phyloP scores from a whole-genome alignment of 2,888 invertebrate species.

The Caenorhabditis drosophilae region DNA sequence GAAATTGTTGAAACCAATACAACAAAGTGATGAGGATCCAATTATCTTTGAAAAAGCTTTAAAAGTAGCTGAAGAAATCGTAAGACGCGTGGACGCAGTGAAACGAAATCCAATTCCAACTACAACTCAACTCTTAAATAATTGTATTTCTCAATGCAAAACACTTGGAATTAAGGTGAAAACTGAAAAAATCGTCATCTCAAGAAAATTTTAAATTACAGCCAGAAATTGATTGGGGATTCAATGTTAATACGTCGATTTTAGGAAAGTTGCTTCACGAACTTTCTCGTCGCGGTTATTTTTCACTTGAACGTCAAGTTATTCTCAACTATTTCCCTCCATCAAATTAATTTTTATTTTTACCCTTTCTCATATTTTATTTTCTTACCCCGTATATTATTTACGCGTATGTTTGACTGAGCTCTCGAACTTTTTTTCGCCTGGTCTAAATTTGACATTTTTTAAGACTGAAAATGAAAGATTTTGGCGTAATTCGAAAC shows the following conservation, averaged over 20 bases:
- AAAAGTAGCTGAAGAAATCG: conserved; percentile 29
- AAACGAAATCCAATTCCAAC: conserved; percentile 36
- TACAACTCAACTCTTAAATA: conserved; percentile 37
- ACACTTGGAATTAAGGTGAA: conserved; percentile 22
- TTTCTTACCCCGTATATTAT: not conserved
- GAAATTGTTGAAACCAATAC: conserved; percentile 15
- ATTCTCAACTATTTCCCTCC: conserved; percentile 22
- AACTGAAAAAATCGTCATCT: not conserved
- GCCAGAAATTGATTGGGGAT: conserved; percentile 30
- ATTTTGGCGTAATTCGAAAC: no score
- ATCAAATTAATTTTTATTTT: not conserved
- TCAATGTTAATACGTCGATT: conserved; percentile 6
- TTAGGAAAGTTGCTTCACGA: conserved; percentile 9
- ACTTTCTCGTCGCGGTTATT: conserved; percentile 17
- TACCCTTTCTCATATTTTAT: not conserved
- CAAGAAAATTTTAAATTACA: conserved; percentile 6
- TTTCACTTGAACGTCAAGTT: conserved; percentile 9
- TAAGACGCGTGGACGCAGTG: conserved; percentile 22
- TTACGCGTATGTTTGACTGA: no score
- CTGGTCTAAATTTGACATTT: no score
- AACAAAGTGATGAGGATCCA: conserved; percentile 5
- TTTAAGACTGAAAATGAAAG: no score
- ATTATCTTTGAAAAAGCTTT: conserved; percentile 13
- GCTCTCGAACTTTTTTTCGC: no score
- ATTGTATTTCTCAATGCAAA: conserved; percentile 30